These are phyloP conservation scores for Eufriesea mexicana DNA, from an alignment of 1,140 invertebrate genomes.

Conservation along the genomic window DNA sequence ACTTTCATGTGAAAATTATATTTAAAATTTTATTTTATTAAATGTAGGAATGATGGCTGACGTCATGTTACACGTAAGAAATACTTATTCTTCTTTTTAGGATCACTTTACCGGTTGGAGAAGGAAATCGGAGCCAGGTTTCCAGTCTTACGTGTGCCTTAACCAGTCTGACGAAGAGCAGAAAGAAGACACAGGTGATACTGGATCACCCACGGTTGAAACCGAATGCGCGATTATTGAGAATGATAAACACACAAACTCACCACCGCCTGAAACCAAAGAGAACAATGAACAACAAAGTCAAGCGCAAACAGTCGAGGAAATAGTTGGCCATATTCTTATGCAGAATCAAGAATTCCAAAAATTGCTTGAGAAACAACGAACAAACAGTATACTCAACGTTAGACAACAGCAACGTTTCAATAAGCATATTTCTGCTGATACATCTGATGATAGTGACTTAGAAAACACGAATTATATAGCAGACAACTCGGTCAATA, in stretches of 20 bases:
- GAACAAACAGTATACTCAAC: constrained; percentile 82
- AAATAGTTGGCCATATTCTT: constrained; percentile 91
- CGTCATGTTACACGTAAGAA: background rate
- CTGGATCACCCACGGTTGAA: constrained; percentile 42
- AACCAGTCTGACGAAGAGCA: constrained; percentile 77
- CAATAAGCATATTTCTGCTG: constrained; percentile 73
- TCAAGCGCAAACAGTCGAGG: constrained; percentile 85
- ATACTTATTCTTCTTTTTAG: constrained; percentile 51
- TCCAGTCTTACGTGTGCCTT: constrained; percentile 79
- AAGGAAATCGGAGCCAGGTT: constrained; percentile 88
- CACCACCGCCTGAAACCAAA: constrained; percentile 65
- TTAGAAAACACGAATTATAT: constrained; percentile 79
- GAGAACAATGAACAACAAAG: constrained; percentile 63
- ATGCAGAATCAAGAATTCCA: constrained; percentile 93
- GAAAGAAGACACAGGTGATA: constrained; percentile 54
- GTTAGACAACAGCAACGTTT: constrained; percentile 83
- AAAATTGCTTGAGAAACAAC: constrained; percentile 88
- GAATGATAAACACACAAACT: constrained; percentile 45
- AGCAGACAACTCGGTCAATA: constrained; percentile 79
- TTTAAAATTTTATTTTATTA: background rate
- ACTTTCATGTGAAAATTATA: background rate
- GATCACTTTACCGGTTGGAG: constrained; percentile 85
- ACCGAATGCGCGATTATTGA: constrained; percentile 42
- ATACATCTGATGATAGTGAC: constrained; percentile 81
- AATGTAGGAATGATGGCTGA: no score